phyloP scores from a whole-genome alignment of 2,888 invertebrate genomes.

The Lampropteryx suffumata region DNA sequence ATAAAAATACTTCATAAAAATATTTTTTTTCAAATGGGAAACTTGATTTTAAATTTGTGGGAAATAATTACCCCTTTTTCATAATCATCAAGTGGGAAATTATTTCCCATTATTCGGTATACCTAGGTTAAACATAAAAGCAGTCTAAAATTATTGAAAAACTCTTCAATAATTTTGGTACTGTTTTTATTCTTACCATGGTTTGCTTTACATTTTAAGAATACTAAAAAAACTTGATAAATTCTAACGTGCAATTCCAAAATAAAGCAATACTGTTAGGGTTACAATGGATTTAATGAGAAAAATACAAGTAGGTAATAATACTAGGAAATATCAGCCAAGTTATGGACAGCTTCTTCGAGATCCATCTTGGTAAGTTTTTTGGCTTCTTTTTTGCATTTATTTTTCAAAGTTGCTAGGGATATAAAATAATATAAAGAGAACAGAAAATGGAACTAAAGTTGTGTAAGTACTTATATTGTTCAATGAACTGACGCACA shows the following conservation, averaged over 20 bases:
- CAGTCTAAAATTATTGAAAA: no score
- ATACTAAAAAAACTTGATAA: no score
- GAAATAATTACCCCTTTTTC: slow-evolving; percentile 29
- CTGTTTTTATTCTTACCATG: no score
- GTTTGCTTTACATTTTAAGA: no score
- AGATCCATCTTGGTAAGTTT: slow-evolving; percentile 22
- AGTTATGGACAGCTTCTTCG: slow-evolving; percentile 24
- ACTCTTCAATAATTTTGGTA: slow-evolving; percentile 14
- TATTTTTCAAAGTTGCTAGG: slow-evolving; percentile 14
- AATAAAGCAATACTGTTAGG: no score
- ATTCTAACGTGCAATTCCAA: no score
- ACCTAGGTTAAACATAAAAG: no score
- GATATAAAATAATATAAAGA: slow-evolving; percentile 16
- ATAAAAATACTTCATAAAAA: no score
- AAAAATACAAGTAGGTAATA: no score
- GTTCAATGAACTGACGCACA: neutral
- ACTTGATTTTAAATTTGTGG: no score
- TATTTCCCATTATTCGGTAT: slow-evolving; percentile 23
- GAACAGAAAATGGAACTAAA: slow-evolving; percentile 12
- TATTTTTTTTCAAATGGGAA: no score
- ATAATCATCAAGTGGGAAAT: slow-evolving; percentile 27
- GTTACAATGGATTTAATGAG: no score
- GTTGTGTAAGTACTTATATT: slow-evolving; percentile 6
- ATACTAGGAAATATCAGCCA: slow-evolving; percentile 19
- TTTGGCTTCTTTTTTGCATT: slow-evolving; percentile 10